phyloP scores from a whole-genome alignment of 2,113 vertebrate genomes.

The Stigmatopora argus region DNA sequence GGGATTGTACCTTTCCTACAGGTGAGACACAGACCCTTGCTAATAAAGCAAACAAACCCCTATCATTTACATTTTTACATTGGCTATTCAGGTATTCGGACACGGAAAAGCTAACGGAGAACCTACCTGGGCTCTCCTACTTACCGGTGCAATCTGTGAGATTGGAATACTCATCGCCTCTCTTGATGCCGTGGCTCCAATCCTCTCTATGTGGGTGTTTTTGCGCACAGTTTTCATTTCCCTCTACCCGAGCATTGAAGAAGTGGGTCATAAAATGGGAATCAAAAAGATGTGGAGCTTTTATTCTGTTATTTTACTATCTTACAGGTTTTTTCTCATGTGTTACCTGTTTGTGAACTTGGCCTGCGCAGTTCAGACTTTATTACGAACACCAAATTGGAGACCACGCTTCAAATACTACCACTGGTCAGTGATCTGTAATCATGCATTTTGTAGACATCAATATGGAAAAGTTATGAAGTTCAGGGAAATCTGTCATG shows the following conservation, averaged over 20 bases:
- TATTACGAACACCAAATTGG: slow-evolving; percentile 92
- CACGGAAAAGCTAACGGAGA: slow-evolving; percentile 94
- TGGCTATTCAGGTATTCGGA: slow-evolving; percentile 79
- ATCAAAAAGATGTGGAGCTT: slow-evolving; percentile 4
- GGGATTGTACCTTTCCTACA: slow-evolving; percentile 90
- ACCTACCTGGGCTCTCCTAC: slow-evolving; percentile 91
- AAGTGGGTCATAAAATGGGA: slow-evolving; percentile 8
- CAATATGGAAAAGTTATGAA: not conserved
- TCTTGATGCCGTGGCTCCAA: slow-evolving; percentile 89
- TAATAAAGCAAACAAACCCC: not conserved
- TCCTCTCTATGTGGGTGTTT: slow-evolving; percentile 88
- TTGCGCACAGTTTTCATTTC: not conserved
- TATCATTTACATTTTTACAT: not conserved
- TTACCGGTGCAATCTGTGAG: slow-evolving; percentile 89
- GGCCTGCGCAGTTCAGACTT: slow-evolving; percentile 90
- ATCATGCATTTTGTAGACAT: not conserved
- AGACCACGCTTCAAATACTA: slow-evolving; percentile 73
- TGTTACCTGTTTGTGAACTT: slow-evolving; percentile 96
- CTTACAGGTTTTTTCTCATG: slow-evolving; percentile 92
- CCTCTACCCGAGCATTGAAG: not conserved
- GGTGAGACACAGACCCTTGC: slow-evolving; percentile 59
- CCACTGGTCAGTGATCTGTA: slow-evolving; percentile 63
- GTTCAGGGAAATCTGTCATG: not conserved
- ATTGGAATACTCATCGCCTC: slow-evolving; percentile 94
- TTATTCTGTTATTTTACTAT: not conserved